Evolutionary conservation across 2,113 vertebrate genomes (phyloP).

Genomic region (Pluvialis apricaria): DNA sequence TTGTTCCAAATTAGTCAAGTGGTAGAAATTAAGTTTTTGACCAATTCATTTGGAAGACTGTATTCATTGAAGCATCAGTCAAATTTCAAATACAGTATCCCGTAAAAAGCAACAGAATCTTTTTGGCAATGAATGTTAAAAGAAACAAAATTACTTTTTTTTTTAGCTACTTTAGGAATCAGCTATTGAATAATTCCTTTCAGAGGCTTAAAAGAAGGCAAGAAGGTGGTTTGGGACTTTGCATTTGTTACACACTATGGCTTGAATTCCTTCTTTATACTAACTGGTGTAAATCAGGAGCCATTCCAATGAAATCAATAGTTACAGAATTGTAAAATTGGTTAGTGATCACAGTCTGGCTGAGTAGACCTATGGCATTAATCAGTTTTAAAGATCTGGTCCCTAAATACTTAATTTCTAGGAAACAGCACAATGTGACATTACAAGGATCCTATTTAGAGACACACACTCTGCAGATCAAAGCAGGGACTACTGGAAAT

Average conservation of each 20-base stretch:
- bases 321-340: conserved; percentile 29
- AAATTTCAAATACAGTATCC: not conserved
- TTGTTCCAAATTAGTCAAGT: not conserved
- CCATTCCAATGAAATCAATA: conserved; percentile 24
- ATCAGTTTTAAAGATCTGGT: conserved; percentile 61
- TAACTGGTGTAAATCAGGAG: conserved; percentile 2
- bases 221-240: not conserved
- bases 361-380: conserved; percentile 1
- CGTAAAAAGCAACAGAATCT: not conserved
- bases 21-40: not conserved
- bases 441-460: conserved; percentile 74
- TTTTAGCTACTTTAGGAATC: not conserved
- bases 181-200: not conserved
- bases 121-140: not conserved
- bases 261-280: not conserved
- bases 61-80: not conserved
- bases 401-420: conserved; percentile 63
- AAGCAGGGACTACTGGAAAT: conserved; percentile 70
- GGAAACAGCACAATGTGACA: conserved; percentile 60
- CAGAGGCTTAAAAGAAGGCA: not conserved
- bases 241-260: not conserved
- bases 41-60: not conserved
- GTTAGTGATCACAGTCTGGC: not conserved
- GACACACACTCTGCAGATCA: conserved; percentile 67
- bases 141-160: not conserved